Evolutionary conservation across 2,888 invertebrate species (phyloP), one percentile per base, ranked within the genome.

Genomic region (Athalia rosae): DNA sequence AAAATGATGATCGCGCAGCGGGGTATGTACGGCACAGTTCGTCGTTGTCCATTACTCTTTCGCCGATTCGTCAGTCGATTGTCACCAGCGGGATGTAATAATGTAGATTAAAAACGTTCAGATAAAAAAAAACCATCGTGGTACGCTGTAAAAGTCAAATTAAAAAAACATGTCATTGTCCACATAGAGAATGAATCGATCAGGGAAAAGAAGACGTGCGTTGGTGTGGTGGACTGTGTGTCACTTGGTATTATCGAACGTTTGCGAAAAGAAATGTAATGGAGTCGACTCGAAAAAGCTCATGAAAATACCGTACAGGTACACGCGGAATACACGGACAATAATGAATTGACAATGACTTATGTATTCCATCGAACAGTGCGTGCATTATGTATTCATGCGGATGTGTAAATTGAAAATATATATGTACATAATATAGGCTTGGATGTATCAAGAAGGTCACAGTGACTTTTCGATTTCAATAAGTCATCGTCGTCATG

Each of bases 361-460:
- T 62, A 47, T 15, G 13, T 41, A 13, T 45, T 48, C 45, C n/a
- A 13, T 48, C 47, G 50, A n/a, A 41, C 11, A n/a, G 69, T 69
- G 11, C 41, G 8, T 69, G 43, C n/a, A 43, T 69, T 53, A 69
- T n/a, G 48, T 69, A 66, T 45, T 48, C 4, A 66, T 56, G n/a
- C 9, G 69, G n/a, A 41, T 13, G 9, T 69, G 8, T 53, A 53
- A 69, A 69, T 56, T 69, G 69, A 69, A 69, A 56, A 56, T 69
- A 69, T 69, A 69, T 69, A 53, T 43, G 8, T 43, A 69, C 7
- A 15, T 53, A 50, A 8, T 8, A 8, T 7, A 7, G 50, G 7
- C 50, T n/a, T n/a, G n/a, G n/a, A 8, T 50, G 50, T 50, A 50
- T 13, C 28, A 67, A 53, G 9, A 53, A 69, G 53, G 69, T 67